Evolutionary conservation across 2,888 invertebrate species (phyloP).

Genomic region (Vanessa cardui): DNA sequence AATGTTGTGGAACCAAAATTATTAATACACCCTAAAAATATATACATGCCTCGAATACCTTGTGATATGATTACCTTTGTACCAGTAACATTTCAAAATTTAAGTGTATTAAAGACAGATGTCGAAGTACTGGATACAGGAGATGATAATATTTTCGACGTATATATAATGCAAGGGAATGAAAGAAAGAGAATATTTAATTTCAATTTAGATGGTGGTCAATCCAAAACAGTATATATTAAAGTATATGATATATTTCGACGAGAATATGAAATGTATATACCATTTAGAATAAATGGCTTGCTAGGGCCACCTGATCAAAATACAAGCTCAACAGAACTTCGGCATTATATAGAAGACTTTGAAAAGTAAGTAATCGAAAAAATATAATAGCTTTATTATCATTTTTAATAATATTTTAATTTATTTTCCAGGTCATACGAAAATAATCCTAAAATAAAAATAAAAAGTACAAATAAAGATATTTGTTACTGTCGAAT

Average conservation of each 20-base stretch:
- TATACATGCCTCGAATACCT: conserved; percentile 78
- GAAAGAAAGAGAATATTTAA: conserved; percentile 62
- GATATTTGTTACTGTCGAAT: conserved; percentile 70
- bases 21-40: conserved; percentile 71
- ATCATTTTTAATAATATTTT: too few relatives aligned
- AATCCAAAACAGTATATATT: conserved; percentile 65
- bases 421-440: conserved; percentile 56
- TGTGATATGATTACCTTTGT: conserved; percentile 66
- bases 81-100: conserved; percentile 69
- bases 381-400: neutral
- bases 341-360: conserved; percentile 61
- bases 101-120: conserved; percentile 54
- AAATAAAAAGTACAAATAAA: conserved; percentile 61
- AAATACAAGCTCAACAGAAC: conserved; percentile 58
- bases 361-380: conserved; percentile 60
- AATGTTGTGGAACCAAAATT: conserved; percentile 78
- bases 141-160: conserved; percentile 68
- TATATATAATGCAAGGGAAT: conserved; percentile 62
- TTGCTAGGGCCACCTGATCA: conserved; percentile 80
- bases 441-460: conserved; percentile 66
- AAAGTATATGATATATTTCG: conserved; percentile 67
- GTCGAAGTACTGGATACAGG: conserved; percentile 62
- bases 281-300: conserved; percentile 83
- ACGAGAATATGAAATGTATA: conserved; percentile 80
- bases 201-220: conserved; percentile 64